These are phyloP conservation scores for Drosophila quadrilineata DNA, from an alignment of 1,140 invertebrate genomes.

Conservation along the genomic window DNA sequence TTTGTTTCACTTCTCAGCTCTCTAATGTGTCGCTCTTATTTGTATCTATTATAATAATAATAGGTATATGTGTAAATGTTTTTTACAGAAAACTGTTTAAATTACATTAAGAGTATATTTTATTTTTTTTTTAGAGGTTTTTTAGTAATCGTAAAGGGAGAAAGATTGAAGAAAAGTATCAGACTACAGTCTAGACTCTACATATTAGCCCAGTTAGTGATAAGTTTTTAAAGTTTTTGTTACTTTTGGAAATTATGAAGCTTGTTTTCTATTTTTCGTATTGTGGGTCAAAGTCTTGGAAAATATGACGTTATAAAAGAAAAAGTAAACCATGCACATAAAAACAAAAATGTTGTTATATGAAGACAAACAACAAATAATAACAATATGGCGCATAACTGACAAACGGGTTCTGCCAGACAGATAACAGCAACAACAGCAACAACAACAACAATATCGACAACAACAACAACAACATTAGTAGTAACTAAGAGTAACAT, in stretches of 20 bases:
- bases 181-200: too few species aligned
- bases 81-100: too few species aligned
- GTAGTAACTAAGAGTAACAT: background rate
- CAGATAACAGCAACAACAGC: background rate
- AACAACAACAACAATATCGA: background rate
- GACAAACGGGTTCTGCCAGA: conserved; percentile 58
- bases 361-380: conserved; percentile 47
- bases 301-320: conserved; percentile 63
- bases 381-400: conserved; percentile 56
- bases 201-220: too few species aligned
- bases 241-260: too few species aligned
- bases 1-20: too few species aligned
- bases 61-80: too few species aligned
- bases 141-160: too few species aligned
- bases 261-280: conserved; percentile 20
- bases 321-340: conserved; percentile 43
- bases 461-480: background rate
- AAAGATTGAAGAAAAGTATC: too few species aligned
- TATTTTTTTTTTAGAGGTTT: too few species aligned
- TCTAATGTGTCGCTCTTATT: too few species aligned
- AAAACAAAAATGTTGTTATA: conserved; percentile 42
- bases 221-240: background rate
- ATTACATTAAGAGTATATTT: too few species aligned
- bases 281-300: conserved; percentile 72
- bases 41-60: too few species aligned